Base-by-base conservation (phyloP, 2,797 vertebrate species). In the Enteromius viviparus region DNA sequence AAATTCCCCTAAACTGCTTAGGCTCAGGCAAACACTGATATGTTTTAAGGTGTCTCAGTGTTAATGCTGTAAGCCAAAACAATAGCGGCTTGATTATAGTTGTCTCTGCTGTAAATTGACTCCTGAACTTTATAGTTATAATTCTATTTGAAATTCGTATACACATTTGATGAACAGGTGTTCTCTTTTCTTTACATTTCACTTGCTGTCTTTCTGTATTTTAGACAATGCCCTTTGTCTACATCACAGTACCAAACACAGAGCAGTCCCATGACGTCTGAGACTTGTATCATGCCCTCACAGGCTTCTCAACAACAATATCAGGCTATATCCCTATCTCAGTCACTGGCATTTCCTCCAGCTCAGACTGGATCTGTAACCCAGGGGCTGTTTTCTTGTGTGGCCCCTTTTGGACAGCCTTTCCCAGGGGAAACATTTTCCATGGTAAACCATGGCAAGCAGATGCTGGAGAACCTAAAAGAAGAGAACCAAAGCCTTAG, bases 381-480 rank as follows among this genome's bases (percentile, higher is more conserved):
- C 26, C 68, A 72, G 17, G 68, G 45, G n/a, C 76, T 66, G 40
- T 45, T 69, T 62, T 42, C 76, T 40, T 82, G 84, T 19, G 34
- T 84, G 53, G 78, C 84, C 45, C 86, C 84, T 42, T 76, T 85
- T 62, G 83, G 87, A 8, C 83, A 85, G 75, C 65, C 83, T 40
- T 71, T 83, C 72, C 74, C 69, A 12, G 83, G 75, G 14, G 85
- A 88, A 62, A 75, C 78, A 6, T 81, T 83, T 79, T 79, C 78
- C 21, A 84, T 83, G 80, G 78, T 85, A 34, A 83, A 62, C 80
- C 83, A 86, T 34, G 95, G 94, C 0, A 95, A 97, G 88, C 95
- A 96, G 89, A 96, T 96, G 95, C 93, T 97, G 74, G 95, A 95
- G 89, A 94, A 94, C 82, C 89, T 97, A 21, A 95, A 95, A 0